Conservation (phyloP, 2,113 vertebrate genomes). For the Parotia lawesii region DNA sequence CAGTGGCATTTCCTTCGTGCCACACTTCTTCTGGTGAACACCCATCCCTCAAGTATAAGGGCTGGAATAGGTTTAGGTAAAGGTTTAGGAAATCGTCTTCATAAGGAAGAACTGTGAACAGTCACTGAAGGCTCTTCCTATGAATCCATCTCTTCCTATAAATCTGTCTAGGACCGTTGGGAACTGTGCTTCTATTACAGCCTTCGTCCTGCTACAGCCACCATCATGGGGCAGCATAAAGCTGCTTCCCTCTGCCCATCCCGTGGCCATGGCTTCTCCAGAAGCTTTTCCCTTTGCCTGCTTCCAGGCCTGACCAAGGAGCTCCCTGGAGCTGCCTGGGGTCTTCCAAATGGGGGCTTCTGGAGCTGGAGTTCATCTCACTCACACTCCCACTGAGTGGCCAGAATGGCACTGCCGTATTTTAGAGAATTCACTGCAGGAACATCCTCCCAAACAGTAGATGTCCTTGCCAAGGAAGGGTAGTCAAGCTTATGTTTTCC, state of each 20-base stretch:
- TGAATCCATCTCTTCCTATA: not conserved
- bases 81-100: not conserved
- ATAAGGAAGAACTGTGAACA: not conserved
- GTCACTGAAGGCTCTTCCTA: not conserved
- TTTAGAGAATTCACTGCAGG: constrained; percentile 22
- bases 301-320: not conserved
- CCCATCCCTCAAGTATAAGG: not conserved
- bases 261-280: accelerated
- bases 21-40: not conserved
- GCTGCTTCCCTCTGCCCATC: not conserved
- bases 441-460: constrained; percentile 2
- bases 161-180: not conserved
- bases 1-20: not conserved
- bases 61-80: not conserved
- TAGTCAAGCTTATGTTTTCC: constrained; percentile 53
- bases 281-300: not conserved
- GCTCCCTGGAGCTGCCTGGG: accelerated
- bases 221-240: not conserved
- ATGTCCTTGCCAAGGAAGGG: constrained; percentile 26
- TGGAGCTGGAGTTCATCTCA: not conserved
- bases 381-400: not conserved
- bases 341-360: not conserved
- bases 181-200: not conserved
- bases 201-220: not conserved
- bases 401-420: not conserved